These are phyloP conservation scores for Spea hammondii DNA, from an alignment of 2,797 vertebrate genomes.

Conservation along the genomic window DNA sequence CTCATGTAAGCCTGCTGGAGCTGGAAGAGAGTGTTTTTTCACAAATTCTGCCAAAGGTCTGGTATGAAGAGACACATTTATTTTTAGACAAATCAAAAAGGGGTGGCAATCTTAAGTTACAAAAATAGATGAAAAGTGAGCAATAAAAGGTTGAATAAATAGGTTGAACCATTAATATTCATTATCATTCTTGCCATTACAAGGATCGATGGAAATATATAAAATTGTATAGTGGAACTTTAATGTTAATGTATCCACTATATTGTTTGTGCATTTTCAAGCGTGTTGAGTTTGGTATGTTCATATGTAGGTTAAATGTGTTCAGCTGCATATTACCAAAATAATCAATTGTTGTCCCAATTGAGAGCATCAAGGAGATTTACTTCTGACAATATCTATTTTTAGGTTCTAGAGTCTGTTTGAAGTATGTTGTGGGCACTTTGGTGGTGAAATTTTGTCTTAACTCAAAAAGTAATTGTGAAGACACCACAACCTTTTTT, in stretches of 20 bases:
- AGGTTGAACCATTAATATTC: not conserved
- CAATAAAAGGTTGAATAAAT: not conserved
- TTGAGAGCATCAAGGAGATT: no score
- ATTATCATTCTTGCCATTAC: not conserved
- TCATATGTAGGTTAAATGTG: no score
- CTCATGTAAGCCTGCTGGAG: slow-evolving; percentile 79
- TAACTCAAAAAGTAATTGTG: no score
- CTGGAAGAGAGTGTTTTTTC: slow-evolving; percentile 84
- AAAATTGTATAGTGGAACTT: not conserved
- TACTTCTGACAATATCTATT: no score
- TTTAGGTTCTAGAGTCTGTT: no score
- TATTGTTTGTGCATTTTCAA: not conserved
- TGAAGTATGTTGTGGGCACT: no score
- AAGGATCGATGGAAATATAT: not conserved
- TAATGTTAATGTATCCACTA: not conserved
- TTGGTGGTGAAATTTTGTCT: no score
- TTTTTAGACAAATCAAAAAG: not conserved
- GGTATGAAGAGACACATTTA: not conserved
- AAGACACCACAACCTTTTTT: no score
- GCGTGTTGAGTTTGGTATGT: no score
- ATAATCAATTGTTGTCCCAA: no score
- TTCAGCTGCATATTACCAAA: no score
- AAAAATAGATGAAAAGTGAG: not conserved
- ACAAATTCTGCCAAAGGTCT: slow-evolving; percentile 87
- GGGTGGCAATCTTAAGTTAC: no score